These are phyloP conservation scores for Globodera ellingtonae DNA, from an alignment of 1,140 invertebrate genomes.

Conservation along the genomic window DNA sequence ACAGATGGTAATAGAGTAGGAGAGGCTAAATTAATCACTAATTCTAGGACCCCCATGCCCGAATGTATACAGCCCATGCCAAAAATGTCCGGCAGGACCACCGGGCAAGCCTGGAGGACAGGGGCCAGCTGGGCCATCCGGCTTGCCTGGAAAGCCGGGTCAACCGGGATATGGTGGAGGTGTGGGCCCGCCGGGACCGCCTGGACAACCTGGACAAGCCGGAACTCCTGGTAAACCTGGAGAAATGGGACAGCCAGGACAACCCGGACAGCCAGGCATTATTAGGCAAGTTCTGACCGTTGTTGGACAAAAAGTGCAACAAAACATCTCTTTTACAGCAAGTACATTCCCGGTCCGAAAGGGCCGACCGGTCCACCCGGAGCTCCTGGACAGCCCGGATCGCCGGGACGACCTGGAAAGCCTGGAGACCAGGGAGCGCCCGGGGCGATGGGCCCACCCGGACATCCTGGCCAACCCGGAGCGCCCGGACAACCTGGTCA, in stretches of 20 bases:
- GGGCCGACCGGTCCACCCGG: conserved; percentile 34
- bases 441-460: conserved; percentile 16
- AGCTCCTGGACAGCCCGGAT: conserved; percentile 32
- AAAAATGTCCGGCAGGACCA: conserved; percentile 34
- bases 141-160: conserved; percentile 11
- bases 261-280: not conserved
- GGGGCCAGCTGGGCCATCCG: not conserved
- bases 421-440: conserved; percentile 19
- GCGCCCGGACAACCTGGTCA: conserved; percentile 42
- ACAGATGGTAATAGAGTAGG: too few species aligned
- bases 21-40: not conserved
- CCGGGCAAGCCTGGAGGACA: conserved; percentile 30
- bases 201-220: not conserved
- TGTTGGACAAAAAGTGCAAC: not conserved
- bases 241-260: not conserved
- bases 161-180: conserved; percentile 16
- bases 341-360: conserved; percentile 26
- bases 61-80: conserved; percentile 13
- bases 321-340: not conserved
- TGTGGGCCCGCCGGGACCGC: conserved; percentile 21
- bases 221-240: not conserved
- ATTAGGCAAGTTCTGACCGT: not conserved
- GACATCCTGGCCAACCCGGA: conserved; percentile 37
- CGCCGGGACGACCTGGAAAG: conserved; percentile 23
- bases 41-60: conserved; percentile 13